Conservation (phyloP, 2,888 invertebrate species). For the Parthenolecanium corni region DNA sequence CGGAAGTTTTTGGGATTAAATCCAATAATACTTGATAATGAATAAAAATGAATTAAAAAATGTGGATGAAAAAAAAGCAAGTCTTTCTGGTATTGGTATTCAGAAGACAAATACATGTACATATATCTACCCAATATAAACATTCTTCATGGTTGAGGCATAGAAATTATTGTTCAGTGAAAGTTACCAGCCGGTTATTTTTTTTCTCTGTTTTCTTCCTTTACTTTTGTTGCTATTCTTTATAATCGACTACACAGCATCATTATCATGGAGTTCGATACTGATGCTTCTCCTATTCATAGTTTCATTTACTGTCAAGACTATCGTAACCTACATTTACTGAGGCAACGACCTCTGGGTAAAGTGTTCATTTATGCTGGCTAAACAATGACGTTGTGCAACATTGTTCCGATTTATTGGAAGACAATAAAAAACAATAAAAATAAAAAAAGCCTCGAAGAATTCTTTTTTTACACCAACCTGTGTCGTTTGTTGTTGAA, state of each 20-base stretch:
- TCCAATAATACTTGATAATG: slow-evolving; percentile 4
- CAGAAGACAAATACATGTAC: slow-evolving; percentile 28
- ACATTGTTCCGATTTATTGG: slow-evolving; percentile 8
- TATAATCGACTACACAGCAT: slow-evolving; percentile 23
- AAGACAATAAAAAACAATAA: too few species aligned
- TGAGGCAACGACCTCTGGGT: slow-evolving; percentile 23
- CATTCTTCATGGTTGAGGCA: slow-evolving; percentile 25
- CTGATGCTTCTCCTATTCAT: slow-evolving; percentile 19
- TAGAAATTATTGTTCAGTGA: slow-evolving; percentile 29
- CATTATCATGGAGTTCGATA: slow-evolving; percentile 26
- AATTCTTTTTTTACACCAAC: slow-evolving; percentile 42
- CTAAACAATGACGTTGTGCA: slow-evolving; percentile 15
- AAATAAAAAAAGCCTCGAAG: too few species aligned
- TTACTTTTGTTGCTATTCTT: slow-evolving; percentile 21
- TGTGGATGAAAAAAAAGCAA: slow-evolving; percentile 10
- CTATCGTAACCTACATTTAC: slow-evolving; percentile 27
- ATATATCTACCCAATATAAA: too few species aligned
- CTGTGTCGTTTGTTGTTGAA: slow-evolving; percentile 69
- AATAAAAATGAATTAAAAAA: neutral
- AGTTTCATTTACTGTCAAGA: slow-evolving; percentile 6
- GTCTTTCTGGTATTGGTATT: slow-evolving; percentile 26
- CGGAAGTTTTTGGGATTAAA: too few species aligned
- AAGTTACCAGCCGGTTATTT: slow-evolving; percentile 25
- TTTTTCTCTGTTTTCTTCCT: slow-evolving; percentile 8
- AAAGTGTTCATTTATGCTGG: neutral